phyloP scores from a whole-genome alignment of 2,797 vertebrate genomes.

The Phrynocephalus guinanensis region DNA sequence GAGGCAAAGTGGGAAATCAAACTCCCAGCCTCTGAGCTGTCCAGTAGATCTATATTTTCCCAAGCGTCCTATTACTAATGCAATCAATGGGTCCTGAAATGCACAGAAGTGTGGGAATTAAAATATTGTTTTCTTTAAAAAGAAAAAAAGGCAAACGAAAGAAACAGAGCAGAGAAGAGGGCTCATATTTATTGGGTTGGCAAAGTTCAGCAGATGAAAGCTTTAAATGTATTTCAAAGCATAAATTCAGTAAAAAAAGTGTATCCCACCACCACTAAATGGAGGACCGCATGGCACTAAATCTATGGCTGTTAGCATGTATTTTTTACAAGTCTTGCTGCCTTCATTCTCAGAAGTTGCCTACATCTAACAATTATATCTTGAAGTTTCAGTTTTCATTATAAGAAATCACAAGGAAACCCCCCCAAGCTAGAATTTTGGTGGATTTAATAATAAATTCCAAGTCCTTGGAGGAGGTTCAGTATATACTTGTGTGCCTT shows the following conservation, averaged over 20 bases:
- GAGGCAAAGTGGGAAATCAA: too few species aligned
- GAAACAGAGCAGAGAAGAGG: neutral
- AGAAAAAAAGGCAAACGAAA: conserved; percentile 3
- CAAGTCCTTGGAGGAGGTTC: too few species aligned
- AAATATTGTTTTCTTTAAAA: conserved; percentile 7
- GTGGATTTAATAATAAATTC: too few species aligned
- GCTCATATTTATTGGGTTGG: neutral
- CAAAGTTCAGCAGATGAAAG: conserved; percentile 22
- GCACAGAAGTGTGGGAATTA: conserved; percentile 3
- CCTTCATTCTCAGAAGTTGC: neutral
- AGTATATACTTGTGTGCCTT: too few species aligned
- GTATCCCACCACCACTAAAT: neutral
- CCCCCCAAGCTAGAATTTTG: too few species aligned
- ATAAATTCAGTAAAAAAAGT: neutral
- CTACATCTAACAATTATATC: neutral
- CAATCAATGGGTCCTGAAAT: conserved; percentile 47
- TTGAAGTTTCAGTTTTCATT: too few species aligned
- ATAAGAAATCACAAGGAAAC: too few species aligned
- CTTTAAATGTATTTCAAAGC: conserved; percentile 14
- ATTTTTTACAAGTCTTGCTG: conserved; percentile 7
- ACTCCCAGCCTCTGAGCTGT: too few species aligned
- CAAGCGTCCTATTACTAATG: conserved; percentile 21
- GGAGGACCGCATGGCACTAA: neutral
- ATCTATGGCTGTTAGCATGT: neutral
- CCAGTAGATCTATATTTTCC: conserved; percentile 26